phyloP scores from a whole-genome alignment of 35 echinoderm and acorn worm genomes.

The Apostichopus californicus region DNA sequence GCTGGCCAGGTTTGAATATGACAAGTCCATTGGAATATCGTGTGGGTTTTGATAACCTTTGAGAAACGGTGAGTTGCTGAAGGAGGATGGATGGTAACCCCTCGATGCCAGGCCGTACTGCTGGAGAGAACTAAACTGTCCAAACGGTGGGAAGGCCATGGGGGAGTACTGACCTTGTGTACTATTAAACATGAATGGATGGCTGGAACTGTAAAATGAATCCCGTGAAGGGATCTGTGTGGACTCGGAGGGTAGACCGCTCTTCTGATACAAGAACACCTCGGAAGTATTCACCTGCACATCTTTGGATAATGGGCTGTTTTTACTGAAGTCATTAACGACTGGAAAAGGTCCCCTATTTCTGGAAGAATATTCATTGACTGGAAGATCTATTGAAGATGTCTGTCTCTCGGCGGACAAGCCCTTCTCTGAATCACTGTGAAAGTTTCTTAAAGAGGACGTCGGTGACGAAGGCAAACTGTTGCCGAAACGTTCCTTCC shows the following conservation, averaged over 20 bases:
- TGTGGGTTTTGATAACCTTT: slow-evolving; percentile 82
- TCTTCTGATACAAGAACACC: slow-evolving; percentile 27
- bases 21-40: slow-evolving; percentile 97
- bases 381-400: slow-evolving; percentile 50
- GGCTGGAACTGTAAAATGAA: slow-evolving; percentile 47
- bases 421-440: slow-evolving; percentile 15
- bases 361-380: slow-evolving; percentile 16
- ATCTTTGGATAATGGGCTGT: background rate
- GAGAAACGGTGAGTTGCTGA: slow-evolving; percentile 65
- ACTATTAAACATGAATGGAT: slow-evolving; percentile 77
- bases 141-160: slow-evolving; percentile 89
- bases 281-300: background rate
- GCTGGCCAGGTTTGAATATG: slow-evolving; percentile 81
- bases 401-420: slow-evolving; percentile 24
- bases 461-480: slow-evolving; percentile 50
- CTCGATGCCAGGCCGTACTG: slow-evolving; percentile 73
- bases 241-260: background rate
- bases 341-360: slow-evolving; percentile 9
- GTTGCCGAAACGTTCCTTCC: slow-evolving; percentile 26
- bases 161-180: slow-evolving; percentile 69
- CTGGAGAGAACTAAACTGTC: slow-evolving; percentile 81
- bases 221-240: slow-evolving; percentile 23
- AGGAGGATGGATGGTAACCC: slow-evolving; percentile 76
- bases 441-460: slow-evolving; percentile 21
- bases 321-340: slow-evolving; percentile 7